phyloP scores from a whole-genome alignment of 2,888 invertebrate species.

The Leptinotarsa rubiginosa region DNA sequence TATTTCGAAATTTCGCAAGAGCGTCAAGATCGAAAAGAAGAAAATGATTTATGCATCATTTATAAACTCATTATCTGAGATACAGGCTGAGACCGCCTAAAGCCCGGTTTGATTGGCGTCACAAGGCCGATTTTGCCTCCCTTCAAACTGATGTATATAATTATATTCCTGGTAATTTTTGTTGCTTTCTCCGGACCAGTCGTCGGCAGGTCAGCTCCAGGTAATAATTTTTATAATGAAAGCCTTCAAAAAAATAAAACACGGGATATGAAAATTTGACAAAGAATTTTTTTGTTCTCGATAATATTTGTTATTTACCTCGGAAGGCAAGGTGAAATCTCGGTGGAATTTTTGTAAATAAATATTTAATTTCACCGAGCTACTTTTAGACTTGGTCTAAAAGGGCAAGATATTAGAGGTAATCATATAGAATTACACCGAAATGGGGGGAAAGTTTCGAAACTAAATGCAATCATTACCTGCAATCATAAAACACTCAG shows the following conservation, averaged over 20 bases:
- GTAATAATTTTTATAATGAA: conserved; percentile 59
- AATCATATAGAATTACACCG: not conserved
- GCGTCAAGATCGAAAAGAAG: conserved; percentile 54
- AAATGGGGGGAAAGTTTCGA: not conserved
- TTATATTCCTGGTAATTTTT: conserved; percentile 58
- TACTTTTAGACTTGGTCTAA: not conserved
- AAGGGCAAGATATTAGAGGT: not conserved
- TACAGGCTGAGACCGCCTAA: conserved; percentile 62
- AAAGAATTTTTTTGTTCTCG: conserved; percentile 65
- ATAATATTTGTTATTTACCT: conserved; percentile 37
- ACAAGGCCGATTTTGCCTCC: conserved; percentile 63
- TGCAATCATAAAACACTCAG: no score
- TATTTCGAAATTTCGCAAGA: conserved; percentile 55
- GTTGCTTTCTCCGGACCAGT: conserved; percentile 49
- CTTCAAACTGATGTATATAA: conserved; percentile 61
- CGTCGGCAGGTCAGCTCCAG: conserved; percentile 48
- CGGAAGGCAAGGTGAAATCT: conserved; percentile 23
- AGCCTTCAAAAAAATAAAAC: conserved; percentile 45
- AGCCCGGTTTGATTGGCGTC: conserved; percentile 66
- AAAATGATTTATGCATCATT: conserved; percentile 67
- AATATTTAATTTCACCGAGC: not conserved
- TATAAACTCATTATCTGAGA: conserved; percentile 68
- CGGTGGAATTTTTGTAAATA: not conserved
- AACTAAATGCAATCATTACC: no score
- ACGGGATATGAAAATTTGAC: conserved; percentile 51